phyloP scores from a whole-genome alignment of 2,888 invertebrate genomes.

The Notodonta dromedarius region DNA sequence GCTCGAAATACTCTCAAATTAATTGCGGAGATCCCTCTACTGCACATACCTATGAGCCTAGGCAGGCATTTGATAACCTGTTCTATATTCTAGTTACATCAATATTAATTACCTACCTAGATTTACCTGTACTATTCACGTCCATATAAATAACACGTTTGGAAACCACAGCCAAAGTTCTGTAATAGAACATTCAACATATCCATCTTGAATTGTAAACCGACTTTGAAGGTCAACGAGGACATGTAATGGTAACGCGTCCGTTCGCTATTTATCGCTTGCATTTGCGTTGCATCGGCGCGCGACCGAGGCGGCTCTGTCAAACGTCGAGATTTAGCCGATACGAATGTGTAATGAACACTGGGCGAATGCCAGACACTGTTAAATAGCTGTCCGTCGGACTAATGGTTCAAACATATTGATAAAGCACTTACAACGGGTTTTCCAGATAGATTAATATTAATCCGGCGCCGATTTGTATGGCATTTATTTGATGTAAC shows the following conservation, averaged over 20 bases:
- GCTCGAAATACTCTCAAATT: too few species aligned
- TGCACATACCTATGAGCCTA: too few species aligned
- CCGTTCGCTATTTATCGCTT: slow-evolving; percentile 35
- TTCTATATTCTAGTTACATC: too few species aligned
- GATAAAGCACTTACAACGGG: background rate
- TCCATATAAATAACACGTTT: background rate
- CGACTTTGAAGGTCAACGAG: slow-evolving; percentile 1
- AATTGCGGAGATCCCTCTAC: too few species aligned
- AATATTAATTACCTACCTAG: too few species aligned
- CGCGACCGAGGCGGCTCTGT: slow-evolving; percentile 27
- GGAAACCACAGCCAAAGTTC: background rate
- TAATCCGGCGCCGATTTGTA: background rate
- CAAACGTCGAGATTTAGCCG: slow-evolving; percentile 37
- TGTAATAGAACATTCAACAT: background rate
- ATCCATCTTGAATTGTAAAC: background rate
- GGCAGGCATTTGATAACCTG: too few species aligned
- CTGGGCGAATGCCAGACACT: slow-evolving; percentile 63
- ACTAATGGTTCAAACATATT: slow-evolving; percentile 11
- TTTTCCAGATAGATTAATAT: background rate
- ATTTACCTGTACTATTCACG: background rate
- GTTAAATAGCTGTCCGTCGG: slow-evolving; percentile 51
- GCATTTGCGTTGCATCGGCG: slow-evolving; percentile 25
- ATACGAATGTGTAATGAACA: slow-evolving; percentile 40
- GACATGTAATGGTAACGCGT: background rate
- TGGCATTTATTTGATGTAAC: background rate